Percentiles rank a stretch among this genome's conserved stretches.
Conservation (phyloP, 2,888 invertebrate genomes). For the Lasioglossum marginatum region DNA sequence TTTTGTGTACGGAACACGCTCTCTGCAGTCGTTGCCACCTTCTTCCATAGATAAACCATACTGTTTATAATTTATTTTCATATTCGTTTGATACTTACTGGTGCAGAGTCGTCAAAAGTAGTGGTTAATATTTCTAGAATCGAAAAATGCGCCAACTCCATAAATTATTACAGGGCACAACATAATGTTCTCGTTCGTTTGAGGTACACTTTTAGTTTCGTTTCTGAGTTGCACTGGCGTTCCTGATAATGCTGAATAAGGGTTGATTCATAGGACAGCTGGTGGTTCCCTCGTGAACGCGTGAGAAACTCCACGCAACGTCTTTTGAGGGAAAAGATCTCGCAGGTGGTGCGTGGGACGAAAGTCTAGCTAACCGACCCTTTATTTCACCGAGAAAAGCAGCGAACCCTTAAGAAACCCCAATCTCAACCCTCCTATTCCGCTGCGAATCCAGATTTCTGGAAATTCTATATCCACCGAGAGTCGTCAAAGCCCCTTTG, state of each 20-base stretch:
- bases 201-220: neutral
- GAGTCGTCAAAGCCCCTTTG: conserved; percentile 71
- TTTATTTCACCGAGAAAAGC: conserved; percentile 70
- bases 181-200: neutral
- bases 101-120: neutral
- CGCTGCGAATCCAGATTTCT: conserved; percentile 74
- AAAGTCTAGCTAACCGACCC: conserved; percentile 60
- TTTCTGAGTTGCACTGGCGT: neutral
- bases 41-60: neutral
- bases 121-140: neutral
- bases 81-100: neutral
- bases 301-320: conserved; percentile 76
- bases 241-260: conserved; percentile 20
- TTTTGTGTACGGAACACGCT: neutral
- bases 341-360: conserved; percentile 59
- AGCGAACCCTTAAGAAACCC: conserved; percentile 73
- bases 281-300: conserved; percentile 46
- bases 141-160: neutral
- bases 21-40: neutral
- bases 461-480: conserved; percentile 75
- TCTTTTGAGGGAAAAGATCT: conserved; percentile 50
- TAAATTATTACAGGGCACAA: neutral
- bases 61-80: neutral
- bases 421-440: conserved; percentile 69
- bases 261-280: conserved; percentile 39